Evolutionary conservation across 2,888 invertebrate genomes (phyloP).

Genomic region (Hypsopygia costalis): DNA sequence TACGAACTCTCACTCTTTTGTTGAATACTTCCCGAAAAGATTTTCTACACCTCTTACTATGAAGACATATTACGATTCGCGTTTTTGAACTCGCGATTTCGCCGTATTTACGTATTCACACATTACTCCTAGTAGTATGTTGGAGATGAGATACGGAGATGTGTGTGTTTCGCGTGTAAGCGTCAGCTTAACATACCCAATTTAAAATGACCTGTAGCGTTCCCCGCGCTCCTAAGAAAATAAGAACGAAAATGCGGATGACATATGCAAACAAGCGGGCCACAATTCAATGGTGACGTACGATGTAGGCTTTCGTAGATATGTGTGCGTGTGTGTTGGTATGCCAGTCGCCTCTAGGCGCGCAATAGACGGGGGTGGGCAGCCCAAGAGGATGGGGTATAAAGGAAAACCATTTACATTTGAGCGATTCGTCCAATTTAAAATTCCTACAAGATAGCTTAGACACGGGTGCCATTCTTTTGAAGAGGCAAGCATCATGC

Average conservation of each 20-base stretch:
- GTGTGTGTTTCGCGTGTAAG: conserved; percentile 58
- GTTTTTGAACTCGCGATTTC: conserved; percentile 78
- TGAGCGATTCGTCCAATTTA: conserved; percentile 82
- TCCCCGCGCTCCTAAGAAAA: conserved; percentile 51
- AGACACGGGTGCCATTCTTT: conserved; percentile 80
- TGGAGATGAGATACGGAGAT: conserved; percentile 67
- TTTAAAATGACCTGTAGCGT: conserved; percentile 38
- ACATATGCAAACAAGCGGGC: conserved; percentile 65
- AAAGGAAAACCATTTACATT: conserved; percentile 82
- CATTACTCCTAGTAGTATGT: conserved; percentile 72
- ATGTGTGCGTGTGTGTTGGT: conserved; percentile 75
- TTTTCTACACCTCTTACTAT: conserved; percentile 67
- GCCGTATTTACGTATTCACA: conserved; percentile 79
- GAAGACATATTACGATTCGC: conserved; percentile 79
- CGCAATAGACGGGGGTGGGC: conserved; percentile 77
- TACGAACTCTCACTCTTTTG: conserved; percentile 61
- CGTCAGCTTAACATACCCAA: conserved; percentile 66
- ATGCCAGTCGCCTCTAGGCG: conserved; percentile 79
- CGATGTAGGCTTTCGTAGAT: conserved; percentile 58
- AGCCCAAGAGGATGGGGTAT: conserved; percentile 77
- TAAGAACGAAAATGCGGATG: conserved; percentile 48
- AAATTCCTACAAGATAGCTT: conserved; percentile 81
- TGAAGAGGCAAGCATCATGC: conserved; percentile 71
- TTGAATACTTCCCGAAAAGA: conserved; percentile 63
- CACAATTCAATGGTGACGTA: conserved; percentile 60